Evolutionary conservation across 2,888 invertebrate species (phyloP), one percentile per base, ranked within the genome.

Genomic region (Cantharis lateralis): DNA sequence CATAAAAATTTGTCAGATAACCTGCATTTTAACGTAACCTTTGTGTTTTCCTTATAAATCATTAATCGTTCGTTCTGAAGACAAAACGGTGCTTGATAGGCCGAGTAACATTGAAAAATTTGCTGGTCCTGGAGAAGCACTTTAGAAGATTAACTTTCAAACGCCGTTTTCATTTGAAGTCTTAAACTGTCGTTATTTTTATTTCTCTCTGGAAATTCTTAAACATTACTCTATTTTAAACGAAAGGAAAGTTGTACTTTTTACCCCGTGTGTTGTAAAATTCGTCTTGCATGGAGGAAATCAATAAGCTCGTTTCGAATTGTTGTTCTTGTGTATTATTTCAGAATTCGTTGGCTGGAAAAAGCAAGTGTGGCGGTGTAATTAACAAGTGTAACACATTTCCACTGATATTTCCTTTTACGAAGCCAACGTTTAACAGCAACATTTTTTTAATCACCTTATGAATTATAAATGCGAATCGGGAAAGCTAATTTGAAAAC

Each of bases 91-190:
- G 76, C 66, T 72, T 76, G 76, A 72, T 76, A 73, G 76, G 76
- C 72, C 76, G 72, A 70, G 76, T 73, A 76, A 70, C 76, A 70
- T 62, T 76, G 76, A 76, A 76, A 76, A 76, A 76, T 76, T 76
- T 70, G 69, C 64, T 63, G 70, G 76, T 76, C 72, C 76, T 76
- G 62, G 68, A 70, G 26, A 72, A 76, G 76, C 76, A 76, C 76
- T 76, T 76, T 70, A 72, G 72, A 72, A 76, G 76, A 76, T 76
- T 76, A 76, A 76, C 76, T 76, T 72, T 63, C 76, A 70, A 72
- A 26, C 76, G 76, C 72, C 70, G 64, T 73, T 64, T 72, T 76
- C 76, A 72, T 76, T 76, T 76, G 70, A 76, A 76, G 68, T 76
- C 76, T 72, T 76, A 76, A 76, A 76, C 76, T 72, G 76, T 72